Conservation (phyloP, 2,888 invertebrate species). For the Vandiemenella viatica region DNA sequence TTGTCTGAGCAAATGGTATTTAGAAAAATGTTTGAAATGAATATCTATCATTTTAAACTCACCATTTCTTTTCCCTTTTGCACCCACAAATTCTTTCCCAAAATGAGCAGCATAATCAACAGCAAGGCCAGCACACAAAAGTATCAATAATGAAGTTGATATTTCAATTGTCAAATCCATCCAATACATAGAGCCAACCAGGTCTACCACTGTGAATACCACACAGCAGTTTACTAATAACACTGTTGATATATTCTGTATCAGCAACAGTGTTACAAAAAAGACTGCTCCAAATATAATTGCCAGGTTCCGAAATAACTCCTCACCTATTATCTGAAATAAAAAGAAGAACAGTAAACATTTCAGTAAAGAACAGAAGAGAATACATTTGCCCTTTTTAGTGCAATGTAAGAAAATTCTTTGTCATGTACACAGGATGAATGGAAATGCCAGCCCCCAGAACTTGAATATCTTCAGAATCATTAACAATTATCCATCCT, state of each 20-base stretch:
- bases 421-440: too few species aligned
- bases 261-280: constrained; percentile 29
- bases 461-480: too few species aligned
- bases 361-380: too few species aligned
- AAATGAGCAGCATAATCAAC: constrained; percentile 37
- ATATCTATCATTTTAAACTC: too few species aligned
- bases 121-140: constrained; percentile 33
- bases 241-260: constrained; percentile 29
- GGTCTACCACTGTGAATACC: constrained; percentile 30
- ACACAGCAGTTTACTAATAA: constrained; percentile 32
- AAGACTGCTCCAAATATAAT: constrained; percentile 31
- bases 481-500: too few species aligned
- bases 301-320: constrained; percentile 28
- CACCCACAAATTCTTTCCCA: constrained; percentile 32
- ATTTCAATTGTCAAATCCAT: constrained; percentile 34
- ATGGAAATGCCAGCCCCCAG: too few species aligned
- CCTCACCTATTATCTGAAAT: constrained; percentile 26
- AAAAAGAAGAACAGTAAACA: too few species aligned
- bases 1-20: too few species aligned
- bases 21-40: too few species aligned
- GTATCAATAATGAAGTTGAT: constrained; percentile 31
- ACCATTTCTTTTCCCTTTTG: constrained; percentile 31
- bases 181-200: constrained; percentile 33
- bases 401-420: too few species aligned
- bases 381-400: too few species aligned